Conservation (phyloP, 2,888 invertebrate species). For the Serrognathus titanus region DNA sequence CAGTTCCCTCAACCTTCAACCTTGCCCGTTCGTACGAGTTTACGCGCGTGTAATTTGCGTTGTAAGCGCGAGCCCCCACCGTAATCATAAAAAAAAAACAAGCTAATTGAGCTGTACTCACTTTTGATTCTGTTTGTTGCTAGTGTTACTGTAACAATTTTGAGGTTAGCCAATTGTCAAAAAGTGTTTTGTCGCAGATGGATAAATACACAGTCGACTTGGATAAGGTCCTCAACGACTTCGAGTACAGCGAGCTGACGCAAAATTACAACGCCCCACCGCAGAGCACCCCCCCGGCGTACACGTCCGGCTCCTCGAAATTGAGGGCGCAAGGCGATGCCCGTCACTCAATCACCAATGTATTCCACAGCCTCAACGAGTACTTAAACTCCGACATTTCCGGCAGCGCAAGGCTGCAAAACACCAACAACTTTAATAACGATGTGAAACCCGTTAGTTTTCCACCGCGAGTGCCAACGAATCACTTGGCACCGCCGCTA, state of each 20-base stretch:
- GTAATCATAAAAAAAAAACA: background rate
- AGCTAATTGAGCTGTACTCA: background rate
- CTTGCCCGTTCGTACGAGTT: background rate
- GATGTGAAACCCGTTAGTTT: too few species aligned
- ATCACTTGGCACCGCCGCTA: too few species aligned
- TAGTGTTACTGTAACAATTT: constrained; percentile 1
- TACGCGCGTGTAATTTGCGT: background rate
- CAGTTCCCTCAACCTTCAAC: too few species aligned
- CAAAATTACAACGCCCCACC: constrained; percentile 24
- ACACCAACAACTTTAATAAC: too few species aligned
- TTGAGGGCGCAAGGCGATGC: constrained; percentile 22
- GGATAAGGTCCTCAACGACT: constrained; percentile 80
- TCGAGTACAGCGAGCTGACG: constrained; percentile 68
- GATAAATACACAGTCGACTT: constrained; percentile 63
- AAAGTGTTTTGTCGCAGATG: constrained; percentile 37
- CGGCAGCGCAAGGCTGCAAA: background rate
- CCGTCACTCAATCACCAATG: constrained; percentile 57
- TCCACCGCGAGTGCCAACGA: too few species aligned
- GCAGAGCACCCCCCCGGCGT: constrained; percentile 6
- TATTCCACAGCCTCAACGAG: constrained; percentile 62
- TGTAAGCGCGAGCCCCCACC: background rate
- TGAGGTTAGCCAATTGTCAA: constrained; percentile 19
- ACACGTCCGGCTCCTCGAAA: constrained; percentile 17
- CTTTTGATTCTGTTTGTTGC: background rate
- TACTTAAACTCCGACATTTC: constrained; percentile 53